Evolutionary conservation across 2,888 invertebrate genomes (phyloP), one percentile per base, ranked within the genome.

Genomic region (Notodonta ziczac): DNA sequence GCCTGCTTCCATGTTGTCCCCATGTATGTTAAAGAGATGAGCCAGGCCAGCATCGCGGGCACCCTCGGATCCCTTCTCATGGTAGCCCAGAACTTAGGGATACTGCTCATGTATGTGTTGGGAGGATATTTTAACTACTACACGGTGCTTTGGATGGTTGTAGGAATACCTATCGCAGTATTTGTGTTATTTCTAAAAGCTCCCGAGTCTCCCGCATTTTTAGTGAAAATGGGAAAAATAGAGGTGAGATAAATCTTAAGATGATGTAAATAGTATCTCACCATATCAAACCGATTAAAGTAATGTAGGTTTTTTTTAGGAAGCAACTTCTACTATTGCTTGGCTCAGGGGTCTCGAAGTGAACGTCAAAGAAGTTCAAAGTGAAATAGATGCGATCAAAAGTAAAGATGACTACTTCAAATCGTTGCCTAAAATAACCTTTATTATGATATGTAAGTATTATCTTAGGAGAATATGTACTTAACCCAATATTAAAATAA

Each of bases 131-230:
- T 88, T 50, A 77, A 82, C 16, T 91, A 90, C 59, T 71, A 75
- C 44, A 79, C 81, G 0, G 80, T 89, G 3, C 51, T 89, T 4
- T 86, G 83, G 77, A 74, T 82, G 0, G 81, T 81, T 3, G 24
- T 87, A 1, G 72, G 76, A 13, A 61, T 89, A 5, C 85, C 87
- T 0, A 60, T 88, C 2, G 5, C 84, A 0, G 83, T 83, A 16
- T 67, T 82, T 2, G 46, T 86, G 4, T 55, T 86, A 14, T 82
- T 91, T 78, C 48, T 84, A 12, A 83, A 80, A 63, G 86, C 87
- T 60, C 90, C 90, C 4, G 89, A 90, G 65, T 87, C 90, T 3
- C 91, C 92, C 14, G 84, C 87, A 1, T 88, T 81, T 71, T 76
- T 90, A 56, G 80, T 91, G 2, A 88, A 88, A 50, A 77, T 72